Base-by-base conservation (phyloP, 2,113 vertebrate species). In the Oryzias curvinotus region DNA sequence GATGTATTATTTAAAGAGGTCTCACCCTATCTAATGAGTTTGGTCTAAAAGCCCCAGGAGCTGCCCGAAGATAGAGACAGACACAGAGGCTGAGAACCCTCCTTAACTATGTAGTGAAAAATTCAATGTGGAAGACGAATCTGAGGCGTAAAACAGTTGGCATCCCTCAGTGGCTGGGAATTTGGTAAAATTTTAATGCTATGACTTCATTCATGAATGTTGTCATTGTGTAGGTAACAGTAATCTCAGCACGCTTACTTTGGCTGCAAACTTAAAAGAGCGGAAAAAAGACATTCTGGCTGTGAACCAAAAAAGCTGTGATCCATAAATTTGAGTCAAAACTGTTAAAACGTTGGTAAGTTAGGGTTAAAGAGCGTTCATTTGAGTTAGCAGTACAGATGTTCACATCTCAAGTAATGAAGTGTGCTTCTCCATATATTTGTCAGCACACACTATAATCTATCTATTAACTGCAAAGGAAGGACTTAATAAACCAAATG, bases 1-100 rank as follows among this genome's bases (percentile, higher is more conserved):
- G 74, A 87, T 89, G 84, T 89, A 90, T 89, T 90, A 89, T 90
- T 90, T 89, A 90, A 90, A 89, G 81, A 84, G 89, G 88, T 88
- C 86, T 90, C 87, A 89, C 86, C 86, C 82, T 75, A 68, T 90
- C 86, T 90, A 87, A 90, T 90, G 85, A 89, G 84, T 87, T 88
- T 90, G 85, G 83, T 87, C 87, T 85, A 80, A 87, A 84, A 86
- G 86, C 84, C 81, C 73, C 63, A 75, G 74, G 86, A 86, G 79
- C 70, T 59, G 81, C 86, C 79, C 72, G 75, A 60, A 86, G 83
- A 80, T 45, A 71, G 67, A 71, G 71, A 74, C 55, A 74, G 75
- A 75, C 64, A 73, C 52, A 80, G 55, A 78, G 66, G 75, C 56
- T 66, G 49, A 82, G 55, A 77, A 80, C 85, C 65, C 79, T 77